Evolutionary conservation across 2,797 vertebrate species (phyloP), one percentile per base, ranked within the genome.

Genomic region (Peromyscus nudipes): DNA sequence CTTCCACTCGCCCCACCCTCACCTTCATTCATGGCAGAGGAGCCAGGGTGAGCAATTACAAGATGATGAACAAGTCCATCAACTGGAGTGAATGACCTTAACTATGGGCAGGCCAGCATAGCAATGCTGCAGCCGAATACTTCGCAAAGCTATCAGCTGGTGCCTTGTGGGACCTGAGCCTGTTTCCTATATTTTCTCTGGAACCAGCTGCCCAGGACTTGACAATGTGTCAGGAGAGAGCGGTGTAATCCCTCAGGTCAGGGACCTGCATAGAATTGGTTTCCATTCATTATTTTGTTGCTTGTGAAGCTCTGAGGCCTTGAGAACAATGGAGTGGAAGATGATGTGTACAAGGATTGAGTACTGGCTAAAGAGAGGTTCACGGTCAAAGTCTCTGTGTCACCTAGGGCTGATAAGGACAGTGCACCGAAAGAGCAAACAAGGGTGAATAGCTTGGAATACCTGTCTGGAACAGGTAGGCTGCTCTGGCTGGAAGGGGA

Each of bases 21-120:
- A 93, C 9, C 37, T 23, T 82, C 92, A 87, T 94, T 97, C 93
- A 97, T 25, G 84, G 95, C 79, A 89, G 89, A 97, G 96, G 97
- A 97, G 64, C 87, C 64, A 97, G 65, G 92, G 96, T 96, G 95
- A 88, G 25, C 79, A 92, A 67, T 98, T 95, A 97, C 87, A 87
- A 64, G 83, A 55, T 71, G 6, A 82, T 60, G 76, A 82, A 88
- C 92, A 86, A 25, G 88, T 37, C 43, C 0, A 49, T 88, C 80
- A 65, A 71, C 49, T 0, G 14, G 23, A 17, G 10, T 4, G 65
- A 96, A 82, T 52, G 11, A 55, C 52, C 34, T 83, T 95, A 87
- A 8, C 46, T 29, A 12, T 6, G 62, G 52, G 95, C 95, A 95
- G 73, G 1, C 21, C 65, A 94, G 34, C 69, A 31, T 25, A 25